These are phyloP conservation scores for Drosophila rhopaloa DNA, from an alignment of 1,140 invertebrate species.

Conservation along the genomic window DNA sequence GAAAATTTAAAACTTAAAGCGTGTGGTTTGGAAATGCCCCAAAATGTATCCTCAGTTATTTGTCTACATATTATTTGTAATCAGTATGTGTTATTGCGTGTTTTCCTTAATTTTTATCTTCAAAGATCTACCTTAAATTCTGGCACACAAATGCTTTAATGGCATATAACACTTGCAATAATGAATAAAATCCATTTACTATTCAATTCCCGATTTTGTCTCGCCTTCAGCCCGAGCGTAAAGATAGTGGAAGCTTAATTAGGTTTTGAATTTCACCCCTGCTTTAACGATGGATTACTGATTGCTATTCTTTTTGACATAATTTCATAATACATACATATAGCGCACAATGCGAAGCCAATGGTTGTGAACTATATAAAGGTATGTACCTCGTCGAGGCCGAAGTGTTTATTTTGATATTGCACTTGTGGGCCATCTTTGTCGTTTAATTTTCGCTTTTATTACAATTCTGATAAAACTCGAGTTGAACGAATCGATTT, in stretches of 20 bases:
- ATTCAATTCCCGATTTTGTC: constrained; percentile 7
- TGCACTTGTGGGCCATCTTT: constrained; percentile 67
- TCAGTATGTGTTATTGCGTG: not conserved
- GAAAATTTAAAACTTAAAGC: too few species aligned
- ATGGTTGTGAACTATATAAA: constrained; percentile 23
- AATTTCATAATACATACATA: constrained; percentile 51
- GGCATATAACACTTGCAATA: not conserved
- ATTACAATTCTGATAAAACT: constrained; percentile 54
- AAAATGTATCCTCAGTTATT: too few species aligned
- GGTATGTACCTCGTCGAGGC: constrained; percentile 3
- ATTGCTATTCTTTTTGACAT: constrained; percentile 22
- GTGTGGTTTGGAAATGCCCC: too few species aligned
- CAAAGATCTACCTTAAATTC: not conserved
- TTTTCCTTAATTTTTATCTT: not conserved
- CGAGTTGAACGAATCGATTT: constrained; percentile 5
- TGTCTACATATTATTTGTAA: too few species aligned
- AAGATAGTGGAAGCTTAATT: constrained; percentile 61
- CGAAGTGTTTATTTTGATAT: constrained; percentile 16
- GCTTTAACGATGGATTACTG: constrained; percentile 29
- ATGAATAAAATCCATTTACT: not conserved
- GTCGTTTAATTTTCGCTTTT: constrained; percentile 66
- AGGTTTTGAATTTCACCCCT: constrained; percentile 23
- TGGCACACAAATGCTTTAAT: not conserved
- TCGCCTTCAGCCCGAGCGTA: not conserved
- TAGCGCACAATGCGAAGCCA: constrained; percentile 59